Evolutionary conservation across 2,888 invertebrate genomes (phyloP).

Genomic region (Thera obeliscata): DNA sequence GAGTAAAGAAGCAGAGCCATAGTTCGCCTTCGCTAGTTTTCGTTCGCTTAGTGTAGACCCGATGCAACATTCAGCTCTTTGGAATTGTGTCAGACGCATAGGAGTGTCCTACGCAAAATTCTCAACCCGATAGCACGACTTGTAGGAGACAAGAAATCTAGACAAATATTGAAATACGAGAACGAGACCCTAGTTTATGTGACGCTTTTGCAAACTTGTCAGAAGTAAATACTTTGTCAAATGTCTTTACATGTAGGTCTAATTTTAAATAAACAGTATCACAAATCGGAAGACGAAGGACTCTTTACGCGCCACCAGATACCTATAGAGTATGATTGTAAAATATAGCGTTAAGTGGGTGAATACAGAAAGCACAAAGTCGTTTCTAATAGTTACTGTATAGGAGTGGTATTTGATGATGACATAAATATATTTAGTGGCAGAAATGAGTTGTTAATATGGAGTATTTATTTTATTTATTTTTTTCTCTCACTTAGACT

Average conservation of each 20-base stretch:
- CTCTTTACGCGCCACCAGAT: too few relatives aligned
- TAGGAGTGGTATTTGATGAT: too few relatives aligned
- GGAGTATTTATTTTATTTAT: too few relatives aligned
- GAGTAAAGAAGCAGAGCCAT: background rate
- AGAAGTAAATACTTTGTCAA: background rate
- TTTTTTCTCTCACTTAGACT: too few relatives aligned
- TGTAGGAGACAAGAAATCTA: background rate
- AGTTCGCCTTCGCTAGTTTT: background rate
- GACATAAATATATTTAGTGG: too few relatives aligned
- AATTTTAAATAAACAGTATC: background rate
- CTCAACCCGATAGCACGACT: slow-evolving; percentile 11
- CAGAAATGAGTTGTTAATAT: too few relatives aligned
- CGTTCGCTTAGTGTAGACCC: background rate
- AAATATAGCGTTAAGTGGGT: too few relatives aligned
- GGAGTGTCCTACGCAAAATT: slow-evolving; percentile 32
- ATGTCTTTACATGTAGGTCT: background rate
- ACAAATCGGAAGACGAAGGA: too few relatives aligned
- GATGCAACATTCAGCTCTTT: slow-evolving; percentile 8
- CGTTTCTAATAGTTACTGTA: too few relatives aligned
- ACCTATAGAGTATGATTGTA: too few relatives aligned
- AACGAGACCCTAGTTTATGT: background rate
- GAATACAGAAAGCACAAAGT: too few relatives aligned
- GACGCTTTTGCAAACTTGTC: background rate
- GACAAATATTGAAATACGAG: slow-evolving; percentile 16
- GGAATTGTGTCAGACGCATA: slow-evolving; percentile 32